Conservation (phyloP, 2,797 vertebrate genomes). For the Vireo griseus region DNA sequence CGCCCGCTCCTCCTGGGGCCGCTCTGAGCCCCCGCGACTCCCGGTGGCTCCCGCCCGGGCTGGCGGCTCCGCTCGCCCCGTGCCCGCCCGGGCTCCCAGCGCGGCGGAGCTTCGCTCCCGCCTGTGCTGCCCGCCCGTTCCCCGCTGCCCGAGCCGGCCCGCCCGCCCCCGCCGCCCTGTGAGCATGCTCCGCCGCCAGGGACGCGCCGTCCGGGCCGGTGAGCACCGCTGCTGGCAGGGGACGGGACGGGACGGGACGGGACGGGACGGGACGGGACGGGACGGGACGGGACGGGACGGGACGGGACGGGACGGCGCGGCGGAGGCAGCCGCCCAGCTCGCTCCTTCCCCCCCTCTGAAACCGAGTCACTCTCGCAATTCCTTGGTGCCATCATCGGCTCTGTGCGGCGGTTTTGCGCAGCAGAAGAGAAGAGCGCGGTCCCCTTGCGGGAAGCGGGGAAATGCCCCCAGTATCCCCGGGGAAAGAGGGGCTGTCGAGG, state of each 20-base stretch:
- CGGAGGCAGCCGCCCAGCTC: fast-evolving
- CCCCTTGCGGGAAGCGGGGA: background rate
- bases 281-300: background rate
- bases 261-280: background rate
- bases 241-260: background rate
- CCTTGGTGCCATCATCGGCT: background rate
- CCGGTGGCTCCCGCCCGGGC: background rate
- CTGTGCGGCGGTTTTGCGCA: background rate
- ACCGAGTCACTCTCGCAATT: too few species aligned
- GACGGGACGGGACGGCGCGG: background rate
- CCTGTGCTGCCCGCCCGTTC: background rate
- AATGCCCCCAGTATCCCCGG: background rate
- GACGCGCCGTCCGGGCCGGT: background rate
- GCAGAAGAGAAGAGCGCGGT: background rate
- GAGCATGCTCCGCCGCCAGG: background rate
- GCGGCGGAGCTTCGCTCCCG: background rate
- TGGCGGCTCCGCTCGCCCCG: background rate
- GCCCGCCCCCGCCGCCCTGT: background rate
- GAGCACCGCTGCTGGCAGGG: too few species aligned
- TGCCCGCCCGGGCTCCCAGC: background rate
- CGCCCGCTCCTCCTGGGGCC: too few species aligned
- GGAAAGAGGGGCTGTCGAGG: background rate
- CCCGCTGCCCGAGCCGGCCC: background rate
- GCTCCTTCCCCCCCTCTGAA: background rate
- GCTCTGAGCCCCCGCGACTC: background rate